phyloP scores from a whole-genome alignment of 2,113 vertebrate species.

The Silurus meridionalis region DNA sequence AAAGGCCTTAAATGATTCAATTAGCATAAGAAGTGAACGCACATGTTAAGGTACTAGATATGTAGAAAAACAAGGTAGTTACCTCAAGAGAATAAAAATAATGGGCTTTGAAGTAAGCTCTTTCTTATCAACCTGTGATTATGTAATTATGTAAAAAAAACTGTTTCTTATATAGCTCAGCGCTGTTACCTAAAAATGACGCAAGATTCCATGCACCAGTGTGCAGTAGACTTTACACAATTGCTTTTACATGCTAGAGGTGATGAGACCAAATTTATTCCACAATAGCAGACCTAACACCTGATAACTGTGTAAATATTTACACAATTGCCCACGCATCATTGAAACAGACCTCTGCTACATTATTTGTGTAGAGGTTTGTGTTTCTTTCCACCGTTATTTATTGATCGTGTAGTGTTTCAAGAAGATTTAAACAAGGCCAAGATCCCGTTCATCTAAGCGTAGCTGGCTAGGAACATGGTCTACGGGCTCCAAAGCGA shows the following conservation, averaged over 20 bases:
- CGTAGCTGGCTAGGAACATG: constrained; percentile 43
- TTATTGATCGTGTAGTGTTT: constrained; percentile 44
- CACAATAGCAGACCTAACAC: background rate
- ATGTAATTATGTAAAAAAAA: constrained; percentile 46
- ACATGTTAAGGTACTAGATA: background rate
- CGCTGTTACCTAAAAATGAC: constrained; percentile 33
- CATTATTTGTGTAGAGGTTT: constrained; percentile 36
- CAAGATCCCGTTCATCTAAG: constrained; percentile 40
- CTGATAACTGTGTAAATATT: constrained; percentile 1
- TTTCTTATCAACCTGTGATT: constrained; percentile 34
- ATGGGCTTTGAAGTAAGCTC: constrained; percentile 21
- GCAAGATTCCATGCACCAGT: constrained; percentile 13
- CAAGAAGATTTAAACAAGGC: constrained; percentile 46
- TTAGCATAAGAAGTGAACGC: background rate
- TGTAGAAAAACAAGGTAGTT: constrained; percentile 22
- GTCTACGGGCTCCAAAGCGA: constrained; percentile 36
- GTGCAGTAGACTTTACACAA: background rate
- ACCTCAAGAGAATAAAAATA: constrained; percentile 15
- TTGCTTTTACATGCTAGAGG: background rate
- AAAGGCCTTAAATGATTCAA: background rate
- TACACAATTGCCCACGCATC: constrained; percentile 22
- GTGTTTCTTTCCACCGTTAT: constrained; percentile 36
- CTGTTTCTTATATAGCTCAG: constrained; percentile 31
- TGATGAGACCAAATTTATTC: background rate
- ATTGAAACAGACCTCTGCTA: background rate